Base-by-base conservation (phyloP, 2,888 invertebrate species). In the Drosophila austrosaltans region DNA sequence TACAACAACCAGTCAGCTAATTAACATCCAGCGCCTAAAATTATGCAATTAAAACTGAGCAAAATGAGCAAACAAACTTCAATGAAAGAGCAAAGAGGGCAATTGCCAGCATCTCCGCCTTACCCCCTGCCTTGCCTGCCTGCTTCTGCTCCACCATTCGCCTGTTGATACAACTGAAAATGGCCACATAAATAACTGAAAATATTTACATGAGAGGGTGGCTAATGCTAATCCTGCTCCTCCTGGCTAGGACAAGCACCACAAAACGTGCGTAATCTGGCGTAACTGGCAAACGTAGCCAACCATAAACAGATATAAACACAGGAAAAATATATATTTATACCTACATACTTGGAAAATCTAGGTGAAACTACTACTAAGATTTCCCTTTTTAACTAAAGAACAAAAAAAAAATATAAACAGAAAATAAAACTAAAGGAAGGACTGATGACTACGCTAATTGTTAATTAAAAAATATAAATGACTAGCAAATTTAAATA, bases 111-210 rank as follows among this genome's bases (percentile, higher is more conserved):
- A 2, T 22, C 3, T 3, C 12, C 12, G 25, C 4, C 20, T 48
- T 48, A 4, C 22, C 12, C 10, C 4, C 20, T 48, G 22, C 3
- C 36, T 1, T 36, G n/a, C 44, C 44, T 20, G 22, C 20, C 44
- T 8, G 20, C 36, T 36, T 2, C 36, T 8, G 8, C 36, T 36
- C 10, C 10, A 16, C 6, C 16, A 16, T n/a, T 4, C 22, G 48
- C 48, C 48, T 89, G 84, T 89, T 87, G 74, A 71, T 73, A 76
- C 62, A 81, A 71, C 87, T 73, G 62, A 79, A 82, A 89, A 87
- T 82, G 74, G 62, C 71, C 78, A 78, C 89, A 89, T 85, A 87
- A 85, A 85, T 84, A 87, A 85, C 87, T 82, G 63, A 82, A 76
- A 53, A 81, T 87, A 87, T 85, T 89, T 84, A 73, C 87, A 78